These are phyloP conservation scores for Okamejei kenojei DNA, from an alignment of 2,797 vertebrate species.

Conservation along the genomic window DNA sequence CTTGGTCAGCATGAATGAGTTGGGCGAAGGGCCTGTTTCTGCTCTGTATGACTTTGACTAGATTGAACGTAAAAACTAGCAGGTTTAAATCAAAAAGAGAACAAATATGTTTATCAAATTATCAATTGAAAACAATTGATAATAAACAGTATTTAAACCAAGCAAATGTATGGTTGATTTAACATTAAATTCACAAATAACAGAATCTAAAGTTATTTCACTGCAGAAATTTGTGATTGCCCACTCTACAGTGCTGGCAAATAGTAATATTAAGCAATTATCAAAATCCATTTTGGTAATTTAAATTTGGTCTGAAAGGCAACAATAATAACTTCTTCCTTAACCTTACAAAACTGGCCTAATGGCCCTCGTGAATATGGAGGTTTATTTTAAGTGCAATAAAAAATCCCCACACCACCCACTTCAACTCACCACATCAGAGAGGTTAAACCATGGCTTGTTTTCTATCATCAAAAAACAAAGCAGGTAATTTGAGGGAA, in stretches of 20 bases:
- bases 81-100: neutral
- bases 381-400: neutral
- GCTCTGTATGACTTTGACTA: no score
- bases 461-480: constrained; percentile 43
- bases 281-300: constrained; percentile 37
- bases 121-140: neutral
- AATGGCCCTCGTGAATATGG: neutral
- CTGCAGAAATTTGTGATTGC: neutral
- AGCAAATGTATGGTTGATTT: neutral
- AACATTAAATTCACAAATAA: neutral
- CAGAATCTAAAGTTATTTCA: neutral
- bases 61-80: neutral
- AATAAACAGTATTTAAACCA: neutral
- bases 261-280: constrained; percentile 34
- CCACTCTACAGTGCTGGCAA: neutral
- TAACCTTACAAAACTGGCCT: neutral
- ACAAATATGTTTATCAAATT: neutral
- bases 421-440: neutral
- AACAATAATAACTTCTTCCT: constrained; percentile 39
- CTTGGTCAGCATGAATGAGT: no score
- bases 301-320: neutral
- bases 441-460: constrained; percentile 36
- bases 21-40: no score
- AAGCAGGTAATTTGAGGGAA: constrained; percentile 40
- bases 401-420: neutral